A percentile compares a stretch with the other conserved stretches of the same genome.
These are phyloP conservation scores for Drosophila tristis DNA, from an alignment of 1,140 invertebrate genomes.

Conservation along the genomic window DNA sequence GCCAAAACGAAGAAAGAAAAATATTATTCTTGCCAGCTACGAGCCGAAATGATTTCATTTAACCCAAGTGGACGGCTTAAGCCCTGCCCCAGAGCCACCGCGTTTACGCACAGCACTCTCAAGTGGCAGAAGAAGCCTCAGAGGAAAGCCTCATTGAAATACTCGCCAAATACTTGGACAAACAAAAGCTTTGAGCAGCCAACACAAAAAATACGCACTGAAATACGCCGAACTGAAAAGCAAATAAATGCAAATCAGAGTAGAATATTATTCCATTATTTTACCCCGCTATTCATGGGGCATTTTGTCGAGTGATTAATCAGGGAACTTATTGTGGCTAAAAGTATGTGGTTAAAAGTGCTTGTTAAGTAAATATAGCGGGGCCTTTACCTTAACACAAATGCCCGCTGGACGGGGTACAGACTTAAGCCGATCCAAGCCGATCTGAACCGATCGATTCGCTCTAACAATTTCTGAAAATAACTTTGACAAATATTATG, in stretches of 20 bases:
- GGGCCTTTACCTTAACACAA: constrained; percentile 51
- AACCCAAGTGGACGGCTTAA: constrained; percentile 45
- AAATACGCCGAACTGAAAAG: not conserved
- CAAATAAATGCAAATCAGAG: constrained; percentile 40
- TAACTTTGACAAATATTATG: constrained; percentile 47
- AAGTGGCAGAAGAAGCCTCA: not conserved
- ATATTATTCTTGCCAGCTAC: constrained; percentile 53
- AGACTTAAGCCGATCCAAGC: too few relatives aligned
- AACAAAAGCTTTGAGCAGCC: constrained; percentile 42
- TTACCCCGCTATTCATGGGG: constrained; percentile 7
- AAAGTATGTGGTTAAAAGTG: constrained; percentile 21
- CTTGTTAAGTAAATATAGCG: constrained; percentile 37
- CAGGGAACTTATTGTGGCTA: constrained; percentile 37
- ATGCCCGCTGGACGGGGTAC: constrained; percentile 13
- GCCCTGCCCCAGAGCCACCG: constrained; percentile 55
- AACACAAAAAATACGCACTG: not conserved
- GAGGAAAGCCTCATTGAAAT: constrained; percentile 24
- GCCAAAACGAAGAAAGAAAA: constrained; percentile 46
- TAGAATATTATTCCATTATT: constrained; percentile 17
- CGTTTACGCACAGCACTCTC: constrained; percentile 43
- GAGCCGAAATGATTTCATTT: constrained; percentile 39
- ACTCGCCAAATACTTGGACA: constrained; percentile 51
- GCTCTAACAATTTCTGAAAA: constrained; percentile 45
- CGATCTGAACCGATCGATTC: constrained; percentile 12
- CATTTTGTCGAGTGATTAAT: constrained; percentile 41